phyloP scores from a whole-genome alignment of 1,140 invertebrate species.

The Aculops lycopersici region DNA sequence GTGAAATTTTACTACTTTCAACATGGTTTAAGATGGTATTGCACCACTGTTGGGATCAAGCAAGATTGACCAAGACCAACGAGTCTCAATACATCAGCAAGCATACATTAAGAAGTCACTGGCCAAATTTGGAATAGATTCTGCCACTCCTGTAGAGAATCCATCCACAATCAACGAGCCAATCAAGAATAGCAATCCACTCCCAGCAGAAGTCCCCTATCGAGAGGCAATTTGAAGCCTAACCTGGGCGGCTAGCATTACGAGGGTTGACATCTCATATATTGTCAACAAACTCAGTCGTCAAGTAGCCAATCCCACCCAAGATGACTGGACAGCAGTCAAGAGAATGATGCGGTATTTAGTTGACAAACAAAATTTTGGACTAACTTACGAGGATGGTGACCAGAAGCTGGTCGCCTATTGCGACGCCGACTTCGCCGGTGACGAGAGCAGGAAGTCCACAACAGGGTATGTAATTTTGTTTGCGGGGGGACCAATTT shows the following conservation, averaged over 20 bases:
- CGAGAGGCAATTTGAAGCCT: no score
- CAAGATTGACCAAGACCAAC: no score
- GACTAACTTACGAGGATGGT: not conserved
- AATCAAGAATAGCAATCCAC: no score
- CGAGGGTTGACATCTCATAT: not conserved
- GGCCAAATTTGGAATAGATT: not conserved
- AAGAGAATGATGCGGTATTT: not conserved
- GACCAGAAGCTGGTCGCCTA: not conserved
- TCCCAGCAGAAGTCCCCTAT: no score
- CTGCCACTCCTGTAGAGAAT: not conserved
- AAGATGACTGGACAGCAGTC: not conserved
- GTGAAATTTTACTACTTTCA: no score
- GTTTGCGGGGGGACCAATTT: not conserved
- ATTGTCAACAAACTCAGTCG: not conserved
- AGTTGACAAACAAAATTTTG: not conserved
- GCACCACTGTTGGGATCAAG: no score
- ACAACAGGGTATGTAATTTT: not conserved
- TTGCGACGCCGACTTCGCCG: not conserved
- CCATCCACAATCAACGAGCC: no score
- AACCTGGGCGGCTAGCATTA: not conserved
- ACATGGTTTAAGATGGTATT: no score
- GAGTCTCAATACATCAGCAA: not conserved
- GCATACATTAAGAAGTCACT: not conserved
- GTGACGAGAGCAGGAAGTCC: not conserved
- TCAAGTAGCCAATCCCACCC: not conserved